A percentile compares a stretch with the other conserved stretches of the same genome.
phyloP scores from a whole-genome alignment of 2,888 invertebrate species.

The Hydrotaea cyrtoneurina region DNA sequence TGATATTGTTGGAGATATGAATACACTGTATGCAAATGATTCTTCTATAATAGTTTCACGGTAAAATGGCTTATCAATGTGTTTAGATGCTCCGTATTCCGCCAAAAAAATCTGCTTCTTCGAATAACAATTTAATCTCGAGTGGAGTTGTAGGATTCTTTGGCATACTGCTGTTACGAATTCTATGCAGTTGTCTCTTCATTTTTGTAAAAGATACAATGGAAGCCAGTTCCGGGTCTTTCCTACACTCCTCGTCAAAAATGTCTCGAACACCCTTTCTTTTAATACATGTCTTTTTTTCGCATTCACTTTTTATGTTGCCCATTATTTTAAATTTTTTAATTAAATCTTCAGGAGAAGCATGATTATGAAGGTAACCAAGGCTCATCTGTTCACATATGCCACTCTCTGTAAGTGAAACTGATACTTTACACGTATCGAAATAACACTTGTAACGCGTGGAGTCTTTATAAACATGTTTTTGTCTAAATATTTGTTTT shows the following conservation, averaged over 20 bases:
- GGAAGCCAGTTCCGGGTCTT: background rate
- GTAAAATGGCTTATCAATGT: background rate
- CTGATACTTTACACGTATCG: too few species aligned
- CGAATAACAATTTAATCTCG: background rate
- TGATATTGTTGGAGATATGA: background rate
- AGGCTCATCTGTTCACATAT: too few species aligned
- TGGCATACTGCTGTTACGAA: background rate
- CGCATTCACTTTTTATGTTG: too few species aligned
- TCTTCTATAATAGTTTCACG: background rate
- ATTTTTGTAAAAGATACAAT: slow-evolving; percentile 25
- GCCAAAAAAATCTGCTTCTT: background rate
- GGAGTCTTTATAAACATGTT: too few species aligned
- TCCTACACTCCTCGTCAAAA: slow-evolving; percentile 21
- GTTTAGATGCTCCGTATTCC: slow-evolving; percentile 10
- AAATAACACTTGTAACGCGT: too few species aligned
- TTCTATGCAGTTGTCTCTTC: background rate
- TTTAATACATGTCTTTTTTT: too few species aligned
- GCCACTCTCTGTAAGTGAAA: too few species aligned
- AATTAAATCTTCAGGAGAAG: too few species aligned
- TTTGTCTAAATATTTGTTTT: too few species aligned
- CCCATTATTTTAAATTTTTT: too few species aligned
- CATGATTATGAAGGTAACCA: too few species aligned
- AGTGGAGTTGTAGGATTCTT: background rate
- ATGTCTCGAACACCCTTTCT: slow-evolving; percentile 21
- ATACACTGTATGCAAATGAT: background rate